Evolutionary conservation across 1,140 invertebrate species (phyloP).

Genomic region (Lucilia cuprina): DNA sequence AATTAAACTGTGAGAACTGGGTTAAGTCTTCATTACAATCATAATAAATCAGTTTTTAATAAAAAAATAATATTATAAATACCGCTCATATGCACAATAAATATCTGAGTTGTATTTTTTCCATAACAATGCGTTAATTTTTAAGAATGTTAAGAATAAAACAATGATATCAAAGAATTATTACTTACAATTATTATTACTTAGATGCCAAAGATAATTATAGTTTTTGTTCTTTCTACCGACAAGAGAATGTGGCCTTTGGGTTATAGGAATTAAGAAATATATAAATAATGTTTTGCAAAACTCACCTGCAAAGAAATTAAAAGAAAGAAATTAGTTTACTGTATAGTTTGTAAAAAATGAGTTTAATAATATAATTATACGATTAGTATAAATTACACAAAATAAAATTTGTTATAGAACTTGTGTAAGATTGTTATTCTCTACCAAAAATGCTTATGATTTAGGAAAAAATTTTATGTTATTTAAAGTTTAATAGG

Average conservation of each 20-base stretch:
- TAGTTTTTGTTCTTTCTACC: not conserved
- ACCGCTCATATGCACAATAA: not conserved
- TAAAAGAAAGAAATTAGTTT: too few relatives aligned
- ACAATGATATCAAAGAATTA: not conserved
- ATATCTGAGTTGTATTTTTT: not conserved
- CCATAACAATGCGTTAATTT: not conserved
- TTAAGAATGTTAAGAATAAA: not conserved
- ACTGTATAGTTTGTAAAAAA: too few relatives aligned
- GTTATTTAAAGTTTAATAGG: too few relatives aligned
- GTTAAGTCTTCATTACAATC: conserved; percentile 15
- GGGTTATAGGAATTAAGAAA: too few relatives aligned
- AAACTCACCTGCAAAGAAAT: too few relatives aligned
- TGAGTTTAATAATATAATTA: too few relatives aligned
- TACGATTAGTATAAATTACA: too few relatives aligned
- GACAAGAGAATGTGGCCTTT: not conserved
- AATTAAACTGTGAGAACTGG: conserved; percentile 8
- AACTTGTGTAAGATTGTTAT: too few relatives aligned
- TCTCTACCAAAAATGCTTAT: too few relatives aligned
- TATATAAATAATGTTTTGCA: too few relatives aligned
- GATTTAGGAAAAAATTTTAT: too few relatives aligned
- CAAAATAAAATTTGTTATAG: too few relatives aligned
- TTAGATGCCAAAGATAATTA: not conserved
- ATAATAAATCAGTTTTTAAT: not conserved
- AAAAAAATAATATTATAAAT: conserved; percentile 2
- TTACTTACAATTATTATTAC: not conserved